Conservation (phyloP, 2,113 vertebrate species). For the Pycnonotus jocosus region DNA sequence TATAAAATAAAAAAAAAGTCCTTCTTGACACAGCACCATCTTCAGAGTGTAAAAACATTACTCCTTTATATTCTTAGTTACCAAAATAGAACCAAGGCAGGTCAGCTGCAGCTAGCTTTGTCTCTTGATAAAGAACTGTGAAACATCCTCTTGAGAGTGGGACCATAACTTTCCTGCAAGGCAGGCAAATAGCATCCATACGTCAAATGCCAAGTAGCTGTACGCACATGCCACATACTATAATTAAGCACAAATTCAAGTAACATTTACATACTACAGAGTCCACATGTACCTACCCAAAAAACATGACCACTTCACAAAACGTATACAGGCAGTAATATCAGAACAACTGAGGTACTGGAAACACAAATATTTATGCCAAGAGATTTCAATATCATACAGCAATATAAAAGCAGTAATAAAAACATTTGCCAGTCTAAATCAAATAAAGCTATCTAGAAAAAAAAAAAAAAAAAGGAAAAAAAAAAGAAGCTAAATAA, state of each 20-base stretch:
- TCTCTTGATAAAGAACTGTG: slow-evolving; percentile 75
- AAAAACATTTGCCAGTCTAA: slow-evolving; percentile 77
- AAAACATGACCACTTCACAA: slow-evolving; percentile 92
- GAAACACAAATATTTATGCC: slow-evolving; percentile 87
- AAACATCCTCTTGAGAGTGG: slow-evolving; percentile 67
- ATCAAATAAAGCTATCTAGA: slow-evolving; percentile 77
- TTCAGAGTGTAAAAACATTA: slow-evolving; percentile 85
- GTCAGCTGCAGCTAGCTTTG: slow-evolving; percentile 77
- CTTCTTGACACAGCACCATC: slow-evolving; percentile 93
- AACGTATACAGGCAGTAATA: slow-evolving; percentile 93
- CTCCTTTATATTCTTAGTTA: slow-evolving; percentile 77
- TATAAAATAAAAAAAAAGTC: slow-evolving; percentile 70
- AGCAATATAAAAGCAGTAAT: slow-evolving; percentile 80
- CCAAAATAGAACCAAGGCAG: slow-evolving; percentile 80
- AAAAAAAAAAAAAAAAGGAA: background rate
- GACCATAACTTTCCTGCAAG: slow-evolving; percentile 73
- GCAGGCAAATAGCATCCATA: slow-evolving; percentile 90
- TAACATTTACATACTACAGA: slow-evolving; percentile 98
- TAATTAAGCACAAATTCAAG: slow-evolving; percentile 97
- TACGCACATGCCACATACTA: slow-evolving; percentile 94
- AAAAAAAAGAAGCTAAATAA: slow-evolving; percentile 67
- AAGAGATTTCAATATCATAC: slow-evolving; percentile 81
- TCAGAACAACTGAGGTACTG: slow-evolving; percentile 89
- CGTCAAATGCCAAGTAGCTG: slow-evolving; percentile 81
- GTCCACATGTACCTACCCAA: slow-evolving; percentile 93